Conservation (phyloP, 2,113 vertebrate species). For the Macrotus californicus region DNA sequence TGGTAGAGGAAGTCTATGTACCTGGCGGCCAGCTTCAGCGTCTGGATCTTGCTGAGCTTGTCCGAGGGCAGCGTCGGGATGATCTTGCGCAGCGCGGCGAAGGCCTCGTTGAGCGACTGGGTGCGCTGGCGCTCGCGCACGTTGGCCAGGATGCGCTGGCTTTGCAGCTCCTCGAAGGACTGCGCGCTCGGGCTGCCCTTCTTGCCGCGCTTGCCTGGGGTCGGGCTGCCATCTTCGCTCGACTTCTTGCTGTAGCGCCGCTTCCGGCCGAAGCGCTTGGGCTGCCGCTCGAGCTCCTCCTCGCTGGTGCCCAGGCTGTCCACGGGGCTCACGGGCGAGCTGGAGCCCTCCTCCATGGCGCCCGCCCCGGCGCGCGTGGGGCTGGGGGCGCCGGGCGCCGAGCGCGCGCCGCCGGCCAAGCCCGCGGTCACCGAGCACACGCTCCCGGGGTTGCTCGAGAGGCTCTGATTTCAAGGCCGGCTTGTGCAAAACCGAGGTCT, state of each 20-base stretch:
- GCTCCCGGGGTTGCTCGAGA: conserved; percentile 75
- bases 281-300: conserved; percentile 92
- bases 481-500: conserved; percentile 80
- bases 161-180: conserved; percentile 94
- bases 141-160: conserved; percentile 95
- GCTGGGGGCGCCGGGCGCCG: conserved; percentile 70
- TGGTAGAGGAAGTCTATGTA: conserved; percentile 99
- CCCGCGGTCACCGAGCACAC: conserved; percentile 68
- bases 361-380: conserved; percentile 79
- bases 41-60: conserved; percentile 98
- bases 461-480: conserved; percentile 80
- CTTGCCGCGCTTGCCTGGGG: conserved; percentile 90
- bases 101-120: conserved; percentile 96
- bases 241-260: conserved; percentile 90
- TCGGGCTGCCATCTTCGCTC: conserved; percentile 89
- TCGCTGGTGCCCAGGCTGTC: conserved; percentile 95
- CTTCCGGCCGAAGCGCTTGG: conserved; percentile 90
- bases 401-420: conserved; percentile 42
- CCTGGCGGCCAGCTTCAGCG: conserved; percentile 92
- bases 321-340: conserved; percentile 94
- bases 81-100: conserved; percentile 92
- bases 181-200: conserved; percentile 93
- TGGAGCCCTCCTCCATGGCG: conserved; percentile 91
- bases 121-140: conserved; percentile 96
- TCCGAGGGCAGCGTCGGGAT: conserved; percentile 97